These are phyloP conservation scores for Pterois miles DNA, from an alignment of 2,797 vertebrate species.

Conservation along the genomic window DNA sequence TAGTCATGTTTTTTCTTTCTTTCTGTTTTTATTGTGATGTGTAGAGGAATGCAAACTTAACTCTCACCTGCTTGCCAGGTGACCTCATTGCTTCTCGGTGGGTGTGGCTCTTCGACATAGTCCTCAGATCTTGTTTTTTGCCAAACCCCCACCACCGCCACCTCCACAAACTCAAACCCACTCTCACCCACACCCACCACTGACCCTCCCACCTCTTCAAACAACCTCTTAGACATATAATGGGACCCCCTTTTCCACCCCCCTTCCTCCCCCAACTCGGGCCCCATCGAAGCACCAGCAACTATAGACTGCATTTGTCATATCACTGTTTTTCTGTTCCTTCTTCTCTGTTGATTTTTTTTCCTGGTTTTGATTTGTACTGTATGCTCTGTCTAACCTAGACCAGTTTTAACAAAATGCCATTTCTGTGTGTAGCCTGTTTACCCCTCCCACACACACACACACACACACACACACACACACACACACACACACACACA, in stretches of 20 bases:
- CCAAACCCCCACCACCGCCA: slow-evolving; percentile 28
- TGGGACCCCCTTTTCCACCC: slow-evolving; percentile 41
- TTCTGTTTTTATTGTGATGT: slow-evolving; percentile 46
- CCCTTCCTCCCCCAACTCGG: slow-evolving; percentile 51
- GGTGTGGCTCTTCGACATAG: slow-evolving; percentile 70
- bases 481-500: slow-evolving; percentile 45
- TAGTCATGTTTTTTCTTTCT: slow-evolving; percentile 25
- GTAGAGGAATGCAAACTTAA: slow-evolving; percentile 75
- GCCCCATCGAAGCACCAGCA: slow-evolving; percentile 86
- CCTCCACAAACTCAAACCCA: slow-evolving; percentile 48
- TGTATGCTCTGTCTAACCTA: slow-evolving; percentile 85
- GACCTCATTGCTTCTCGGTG: slow-evolving; percentile 79
- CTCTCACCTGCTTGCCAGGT: slow-evolving; percentile 58
- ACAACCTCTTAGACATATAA: slow-evolving; percentile 38
- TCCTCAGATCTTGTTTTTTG: slow-evolving; percentile 49
- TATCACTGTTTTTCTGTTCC: slow-evolving; percentile 83
- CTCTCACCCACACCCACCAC: slow-evolving; percentile 64
- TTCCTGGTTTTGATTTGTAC: slow-evolving; percentile 83
- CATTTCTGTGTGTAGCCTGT: slow-evolving; percentile 89
- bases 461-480: slow-evolving; percentile 38
- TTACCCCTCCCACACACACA: slow-evolving; percentile 72
- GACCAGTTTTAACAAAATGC: slow-evolving; percentile 86
- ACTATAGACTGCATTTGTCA: slow-evolving; percentile 87
- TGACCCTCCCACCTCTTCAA: slow-evolving; percentile 35
- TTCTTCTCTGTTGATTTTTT: slow-evolving; percentile 64